Evolutionary conservation across 2,797 vertebrate genomes (phyloP).

Genomic region (Labroides dimidiatus): DNA sequence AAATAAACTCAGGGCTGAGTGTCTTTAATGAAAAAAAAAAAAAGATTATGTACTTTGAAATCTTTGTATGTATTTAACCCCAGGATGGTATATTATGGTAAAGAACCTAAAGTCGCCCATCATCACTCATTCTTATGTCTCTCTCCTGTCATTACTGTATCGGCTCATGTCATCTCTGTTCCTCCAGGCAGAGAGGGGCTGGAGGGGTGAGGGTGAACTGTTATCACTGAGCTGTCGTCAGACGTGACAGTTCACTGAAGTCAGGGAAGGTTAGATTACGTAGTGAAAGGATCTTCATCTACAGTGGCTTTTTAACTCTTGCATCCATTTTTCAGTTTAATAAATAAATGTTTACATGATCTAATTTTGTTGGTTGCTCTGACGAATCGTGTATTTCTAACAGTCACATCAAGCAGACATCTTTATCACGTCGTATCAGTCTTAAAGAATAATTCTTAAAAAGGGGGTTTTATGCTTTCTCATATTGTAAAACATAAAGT

Average conservation of each 20-base stretch:
- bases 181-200: constrained; percentile 1
- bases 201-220: constrained; percentile 7
- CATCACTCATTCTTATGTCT: constrained; percentile 49
- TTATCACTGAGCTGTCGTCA: constrained; percentile 68
- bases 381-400: too few relatives aligned
- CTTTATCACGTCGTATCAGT: too few relatives aligned
- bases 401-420: too few relatives aligned
- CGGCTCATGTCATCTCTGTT: constrained; percentile 60
- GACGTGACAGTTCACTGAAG: constrained; percentile 37
- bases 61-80: not conserved
- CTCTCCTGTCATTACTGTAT: constrained; percentile 61
- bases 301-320: not conserved
- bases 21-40: not conserved
- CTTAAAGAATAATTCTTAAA: too few relatives aligned
- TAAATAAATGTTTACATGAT: not conserved
- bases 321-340: constrained; percentile 10
- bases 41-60: not conserved
- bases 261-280: constrained; percentile 43
- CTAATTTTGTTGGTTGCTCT: too few relatives aligned
- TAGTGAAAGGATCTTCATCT: constrained; percentile 32
- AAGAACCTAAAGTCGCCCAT: constrained; percentile 20
- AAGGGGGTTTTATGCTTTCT: too few relatives aligned
- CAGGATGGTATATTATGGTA: not conserved
- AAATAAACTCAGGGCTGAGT: constrained; percentile 1
- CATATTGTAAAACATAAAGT: too few relatives aligned